Evolutionary conservation across 2,113 vertebrate species (phyloP).

Genomic region (Poeciliopsis prolifica): DNA sequence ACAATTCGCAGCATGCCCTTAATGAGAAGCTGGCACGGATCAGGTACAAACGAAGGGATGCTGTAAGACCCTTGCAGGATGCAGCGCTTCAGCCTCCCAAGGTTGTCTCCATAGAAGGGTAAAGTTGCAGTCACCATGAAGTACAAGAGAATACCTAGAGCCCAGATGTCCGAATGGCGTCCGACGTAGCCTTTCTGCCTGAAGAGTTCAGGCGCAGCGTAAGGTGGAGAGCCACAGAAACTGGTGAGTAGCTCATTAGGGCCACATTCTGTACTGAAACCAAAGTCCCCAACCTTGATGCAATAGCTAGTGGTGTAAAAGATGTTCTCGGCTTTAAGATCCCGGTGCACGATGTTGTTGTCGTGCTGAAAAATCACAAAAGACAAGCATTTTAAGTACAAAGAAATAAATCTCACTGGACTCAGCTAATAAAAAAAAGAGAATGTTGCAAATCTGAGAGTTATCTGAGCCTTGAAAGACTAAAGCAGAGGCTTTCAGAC

Average conservation of each 20-base stretch:
- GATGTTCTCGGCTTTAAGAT: conserved; percentile 83
- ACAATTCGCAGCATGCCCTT: conserved; percentile 74
- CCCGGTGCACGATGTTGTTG: conserved; percentile 81
- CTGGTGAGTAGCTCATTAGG: conserved; percentile 70
- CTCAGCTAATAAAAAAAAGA: background rate
- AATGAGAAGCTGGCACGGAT: conserved; percentile 73
- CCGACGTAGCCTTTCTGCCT: conserved; percentile 77
- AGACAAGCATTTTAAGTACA: background rate
- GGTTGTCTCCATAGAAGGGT: conserved; percentile 77
- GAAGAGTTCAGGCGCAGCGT: conserved; percentile 81
- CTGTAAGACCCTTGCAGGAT: conserved; percentile 78
- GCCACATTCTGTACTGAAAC: conserved; percentile 74
- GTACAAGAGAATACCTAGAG: conserved; percentile 81
- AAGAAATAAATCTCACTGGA: background rate
- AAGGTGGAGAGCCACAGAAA: conserved; percentile 82
- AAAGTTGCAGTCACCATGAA: conserved; percentile 78
- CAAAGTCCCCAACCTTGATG: conserved; percentile 83
- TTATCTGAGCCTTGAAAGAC: background rate
- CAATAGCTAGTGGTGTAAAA: conserved; percentile 80
- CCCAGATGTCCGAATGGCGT: conserved; percentile 79
- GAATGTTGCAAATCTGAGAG: background rate
- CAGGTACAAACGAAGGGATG: conserved; percentile 74
- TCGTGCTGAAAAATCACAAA: conserved; percentile 75
- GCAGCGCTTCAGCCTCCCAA: conserved; percentile 75
- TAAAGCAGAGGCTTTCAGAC: background rate